Base-by-base conservation (phyloP, 1,140 invertebrate genomes). In the Cydia splendana region DNA sequence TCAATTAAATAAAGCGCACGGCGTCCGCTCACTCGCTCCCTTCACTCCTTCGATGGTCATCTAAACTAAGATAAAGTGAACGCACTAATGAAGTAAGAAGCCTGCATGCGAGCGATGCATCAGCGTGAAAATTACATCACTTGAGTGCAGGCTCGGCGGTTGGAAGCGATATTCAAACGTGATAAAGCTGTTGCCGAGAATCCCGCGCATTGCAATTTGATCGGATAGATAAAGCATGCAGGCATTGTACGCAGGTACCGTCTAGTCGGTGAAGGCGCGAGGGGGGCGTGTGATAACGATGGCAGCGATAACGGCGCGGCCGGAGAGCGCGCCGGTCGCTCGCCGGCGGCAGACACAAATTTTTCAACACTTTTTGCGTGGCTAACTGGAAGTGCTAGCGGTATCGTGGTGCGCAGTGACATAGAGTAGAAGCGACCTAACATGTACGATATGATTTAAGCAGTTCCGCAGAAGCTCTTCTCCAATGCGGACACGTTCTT, bases 211-310 rank as follows among this genome's bases (percentile, higher is more conserved):
- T 71, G 67, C 67, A 71, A 71, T 71, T 71, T 71, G 67, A 71
- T 71, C 67, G 18, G 34, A 71, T 18, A 71, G 67, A 71, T 71
- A 71, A 71, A 71, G 67, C 67, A 71, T 71, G 67, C 67, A 71
- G 30, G 67, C 67, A 38, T 71, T 71, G 67, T 71, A 71, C 67
- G 15, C 67, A 71, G 67, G 38, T 71, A 71, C 7, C 34, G 67
- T 71, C 67, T 71, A 71, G 67, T 42, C 67, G n/a, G 67, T 45
- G 67, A 71, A 38, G 67, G 34, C 34, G 67, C 34, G 67, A 71
- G 67, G 67, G 67, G 67, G 67, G 67, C 67, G 30, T 77, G 77
- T 89, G 90, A 91, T 91, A 90, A 89, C 84, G 86, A 87, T 86
- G 82, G 79, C 73, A 74, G 73, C 83, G 85, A 89, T 90, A 90